phyloP scores from a whole-genome alignment of 2,797 vertebrate species.

The Myiothlypis coronata region DNA sequence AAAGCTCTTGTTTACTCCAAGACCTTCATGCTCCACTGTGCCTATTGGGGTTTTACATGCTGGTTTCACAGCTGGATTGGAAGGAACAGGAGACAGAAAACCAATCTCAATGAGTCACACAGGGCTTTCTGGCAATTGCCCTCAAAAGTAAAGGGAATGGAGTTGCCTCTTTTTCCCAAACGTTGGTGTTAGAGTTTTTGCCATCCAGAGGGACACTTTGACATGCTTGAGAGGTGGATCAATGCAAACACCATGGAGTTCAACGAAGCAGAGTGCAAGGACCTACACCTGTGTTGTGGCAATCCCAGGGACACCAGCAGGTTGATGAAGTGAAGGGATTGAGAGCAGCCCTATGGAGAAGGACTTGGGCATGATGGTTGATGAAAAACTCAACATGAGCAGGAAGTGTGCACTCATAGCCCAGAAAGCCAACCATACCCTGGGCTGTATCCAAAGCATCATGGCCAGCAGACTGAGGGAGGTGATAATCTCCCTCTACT shows the following conservation, averaged over 20 bases:
- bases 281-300: background rate
- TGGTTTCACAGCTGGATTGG: background rate
- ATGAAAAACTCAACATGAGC: background rate
- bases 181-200: background rate
- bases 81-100: background rate
- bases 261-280: background rate
- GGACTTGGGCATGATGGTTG: fast-evolving
- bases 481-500: background rate
- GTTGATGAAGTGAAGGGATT: background rate
- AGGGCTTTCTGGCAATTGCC: background rate
- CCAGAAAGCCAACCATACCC: background rate
- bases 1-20: background rate
- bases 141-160: background rate
- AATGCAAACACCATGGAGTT: background rate
- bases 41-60: background rate
- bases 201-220: background rate
- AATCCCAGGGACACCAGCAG: background rate
- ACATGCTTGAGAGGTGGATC: background rate
- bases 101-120: background rate
- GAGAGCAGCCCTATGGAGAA: background rate
- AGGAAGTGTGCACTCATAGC: background rate
- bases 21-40: background rate
- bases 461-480: background rate
- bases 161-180: background rate
- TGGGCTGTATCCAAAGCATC: background rate